These are phyloP conservation scores for Pachypanchax playfairii DNA, from an alignment of 2,113 vertebrate species.

Conservation along the genomic window DNA sequence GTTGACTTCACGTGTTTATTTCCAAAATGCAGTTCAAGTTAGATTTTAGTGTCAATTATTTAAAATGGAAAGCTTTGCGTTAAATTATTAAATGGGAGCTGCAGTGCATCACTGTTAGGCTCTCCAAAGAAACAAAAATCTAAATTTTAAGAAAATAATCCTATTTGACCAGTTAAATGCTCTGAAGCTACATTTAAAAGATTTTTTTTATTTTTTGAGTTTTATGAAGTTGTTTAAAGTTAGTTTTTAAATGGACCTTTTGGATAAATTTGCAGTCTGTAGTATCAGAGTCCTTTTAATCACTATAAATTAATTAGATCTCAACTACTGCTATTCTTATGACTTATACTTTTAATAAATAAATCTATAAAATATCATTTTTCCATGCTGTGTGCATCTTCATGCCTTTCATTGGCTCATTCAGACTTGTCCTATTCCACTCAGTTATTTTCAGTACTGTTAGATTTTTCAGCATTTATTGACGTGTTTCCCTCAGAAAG, in stretches of 20 bases:
- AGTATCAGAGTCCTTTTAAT: too few species aligned
- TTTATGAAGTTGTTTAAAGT: neutral
- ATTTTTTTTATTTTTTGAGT: neutral
- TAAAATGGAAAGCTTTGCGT: neutral
- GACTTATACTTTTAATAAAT: neutral
- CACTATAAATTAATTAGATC: neutral
- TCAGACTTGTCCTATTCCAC: constrained; percentile 12
- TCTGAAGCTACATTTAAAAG: neutral
- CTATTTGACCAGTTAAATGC: neutral
- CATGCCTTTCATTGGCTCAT: neutral
- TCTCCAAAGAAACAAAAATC: neutral
- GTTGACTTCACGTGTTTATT: neutral
- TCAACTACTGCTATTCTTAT: too few species aligned
- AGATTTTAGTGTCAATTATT: neutral
- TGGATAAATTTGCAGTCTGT: constrained; percentile 3
- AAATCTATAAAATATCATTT: constrained; percentile 1
- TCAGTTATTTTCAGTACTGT: constrained; percentile 30
- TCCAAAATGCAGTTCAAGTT: neutral
- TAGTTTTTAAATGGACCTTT: neutral
- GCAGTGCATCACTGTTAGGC: neutral
- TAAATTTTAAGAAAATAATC: neutral
- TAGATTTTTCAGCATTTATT: constrained; percentile 35
- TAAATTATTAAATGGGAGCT: neutral
- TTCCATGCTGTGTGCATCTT: neutral
- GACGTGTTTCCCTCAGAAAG: constrained; percentile 27